These are phyloP conservation scores for Leuciscus idus DNA, from an alignment of 2,113 vertebrate species.

Conservation along the genomic window DNA sequence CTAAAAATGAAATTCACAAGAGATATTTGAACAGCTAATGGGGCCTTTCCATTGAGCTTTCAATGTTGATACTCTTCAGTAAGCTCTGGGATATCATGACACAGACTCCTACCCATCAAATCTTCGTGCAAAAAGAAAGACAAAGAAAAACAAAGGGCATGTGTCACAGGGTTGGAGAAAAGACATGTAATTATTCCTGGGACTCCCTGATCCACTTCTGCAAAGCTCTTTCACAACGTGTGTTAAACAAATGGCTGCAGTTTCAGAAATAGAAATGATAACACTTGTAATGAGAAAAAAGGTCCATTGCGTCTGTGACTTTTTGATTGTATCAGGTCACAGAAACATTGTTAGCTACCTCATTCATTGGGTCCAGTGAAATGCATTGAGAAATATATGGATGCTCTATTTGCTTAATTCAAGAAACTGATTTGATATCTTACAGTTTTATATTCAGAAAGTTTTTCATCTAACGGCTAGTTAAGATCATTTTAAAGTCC, in stretches of 20 bases:
- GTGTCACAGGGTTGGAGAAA: not conserved
- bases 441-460: not conserved
- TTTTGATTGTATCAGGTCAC: not conserved
- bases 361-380: not conserved
- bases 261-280: conserved; percentile 15
- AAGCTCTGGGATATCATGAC: conserved; percentile 13
- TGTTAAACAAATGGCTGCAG: conserved; percentile 2
- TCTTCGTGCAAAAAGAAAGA: not conserved
- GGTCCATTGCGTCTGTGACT: not conserved
- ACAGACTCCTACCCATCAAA: conserved; percentile 7
- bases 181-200: conserved; percentile 21
- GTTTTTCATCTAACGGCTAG: not conserved
- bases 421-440: not conserved
- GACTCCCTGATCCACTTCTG: conserved; percentile 17
- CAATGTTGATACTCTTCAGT: conserved; percentile 1
- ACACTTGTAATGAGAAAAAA: not conserved
- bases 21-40: conserved; percentile 26
- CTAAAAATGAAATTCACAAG: not conserved
- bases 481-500: not conserved
- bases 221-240: not conserved
- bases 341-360: not conserved
- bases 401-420: not conserved
- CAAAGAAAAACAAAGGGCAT: not conserved
- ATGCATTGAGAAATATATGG: not conserved
- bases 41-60: conserved; percentile 13